These are phyloP conservation scores for Lethenteron reissneri DNA, from an alignment of 2,113 vertebrate genomes.

Conservation along the genomic window DNA sequence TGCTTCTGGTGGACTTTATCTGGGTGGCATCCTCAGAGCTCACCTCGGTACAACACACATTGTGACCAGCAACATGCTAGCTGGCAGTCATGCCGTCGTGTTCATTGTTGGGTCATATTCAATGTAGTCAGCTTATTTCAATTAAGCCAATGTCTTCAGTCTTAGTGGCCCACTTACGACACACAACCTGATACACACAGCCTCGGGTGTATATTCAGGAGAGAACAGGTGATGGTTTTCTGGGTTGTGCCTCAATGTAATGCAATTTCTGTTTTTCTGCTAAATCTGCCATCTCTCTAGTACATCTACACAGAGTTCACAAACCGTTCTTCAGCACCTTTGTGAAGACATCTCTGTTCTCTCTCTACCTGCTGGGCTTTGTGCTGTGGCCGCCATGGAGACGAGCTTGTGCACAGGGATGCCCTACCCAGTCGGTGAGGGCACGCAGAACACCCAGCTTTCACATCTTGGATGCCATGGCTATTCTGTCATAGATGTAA, in stretches of 20 bases:
- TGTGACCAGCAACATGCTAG: slow-evolving; percentile 6
- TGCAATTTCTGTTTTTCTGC: slow-evolving; percentile 15
- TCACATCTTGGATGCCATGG: too few relatives aligned
- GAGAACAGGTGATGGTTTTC: background rate
- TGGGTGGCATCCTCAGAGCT: slow-evolving; percentile 92
- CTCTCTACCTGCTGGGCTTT: slow-evolving; percentile 76
- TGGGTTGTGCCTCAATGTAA: slow-evolving; percentile 3
- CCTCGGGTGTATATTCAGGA: background rate
- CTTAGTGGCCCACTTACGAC: background rate
- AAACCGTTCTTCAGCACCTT: slow-evolving; percentile 98
- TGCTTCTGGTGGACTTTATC: slow-evolving; percentile 76
- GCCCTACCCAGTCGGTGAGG: too few relatives aligned
- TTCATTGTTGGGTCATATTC: background rate
- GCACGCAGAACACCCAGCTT: too few relatives aligned
- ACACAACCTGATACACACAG: background rate
- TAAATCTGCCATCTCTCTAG: slow-evolving; percentile 20
- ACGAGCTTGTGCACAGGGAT: slow-evolving; percentile 52
- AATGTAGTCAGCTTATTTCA: slow-evolving; percentile 2
- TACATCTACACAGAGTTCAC: slow-evolving; percentile 83
- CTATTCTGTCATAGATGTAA: too few relatives aligned
- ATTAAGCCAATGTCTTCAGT: background rate
- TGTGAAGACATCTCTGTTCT: slow-evolving; percentile 90
- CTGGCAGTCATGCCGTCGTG: background rate
- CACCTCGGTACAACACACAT: slow-evolving; percentile 39
- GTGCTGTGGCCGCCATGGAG: slow-evolving; percentile 87